A percentile compares a stretch with the other conserved stretches of the same genome.
Evolutionary conservation across 1,140 invertebrate genomes (phyloP).

Genomic region (Solen grandis): DNA sequence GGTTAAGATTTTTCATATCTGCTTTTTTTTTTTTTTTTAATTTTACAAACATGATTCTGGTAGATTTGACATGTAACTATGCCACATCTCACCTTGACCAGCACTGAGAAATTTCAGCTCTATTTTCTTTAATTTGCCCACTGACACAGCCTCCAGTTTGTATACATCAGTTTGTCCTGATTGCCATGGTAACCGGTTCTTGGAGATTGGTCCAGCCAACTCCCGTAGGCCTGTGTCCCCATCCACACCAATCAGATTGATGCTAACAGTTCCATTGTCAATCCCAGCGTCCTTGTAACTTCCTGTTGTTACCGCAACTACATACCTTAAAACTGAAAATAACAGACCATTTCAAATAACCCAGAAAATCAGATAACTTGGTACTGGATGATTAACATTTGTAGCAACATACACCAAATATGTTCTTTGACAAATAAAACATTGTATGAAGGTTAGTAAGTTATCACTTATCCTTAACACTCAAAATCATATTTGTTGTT

Average conservation of each 20-base stretch:
- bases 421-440: no score
- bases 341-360: no score
- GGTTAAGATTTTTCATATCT: no score
- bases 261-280: slow-evolving; percentile 51
- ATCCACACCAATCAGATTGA: slow-evolving; percentile 66
- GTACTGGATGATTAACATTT: no score
- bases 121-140: slow-evolving; percentile 65
- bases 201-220: slow-evolving; percentile 58
- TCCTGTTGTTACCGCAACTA: slow-evolving; percentile 67
- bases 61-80: no score
- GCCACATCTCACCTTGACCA: slow-evolving; percentile 46
- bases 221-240: slow-evolving; percentile 66
- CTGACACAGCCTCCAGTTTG: slow-evolving; percentile 66
- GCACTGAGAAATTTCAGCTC: slow-evolving; percentile 58
- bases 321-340: slow-evolving; percentile 66
- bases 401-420: no score
- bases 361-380: no score
- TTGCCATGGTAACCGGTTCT: slow-evolving; percentile 58
- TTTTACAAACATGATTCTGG: no score
- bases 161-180: slow-evolving; percentile 67
- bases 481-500: no score
- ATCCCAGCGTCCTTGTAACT: slow-evolving; percentile 61
- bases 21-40: no score
- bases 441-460: no score
- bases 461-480: no score